Evolutionary conservation across 37 sponge, comb jelly and placozoan species (phyloP).

Genomic region (Agelas oroides): DNA sequence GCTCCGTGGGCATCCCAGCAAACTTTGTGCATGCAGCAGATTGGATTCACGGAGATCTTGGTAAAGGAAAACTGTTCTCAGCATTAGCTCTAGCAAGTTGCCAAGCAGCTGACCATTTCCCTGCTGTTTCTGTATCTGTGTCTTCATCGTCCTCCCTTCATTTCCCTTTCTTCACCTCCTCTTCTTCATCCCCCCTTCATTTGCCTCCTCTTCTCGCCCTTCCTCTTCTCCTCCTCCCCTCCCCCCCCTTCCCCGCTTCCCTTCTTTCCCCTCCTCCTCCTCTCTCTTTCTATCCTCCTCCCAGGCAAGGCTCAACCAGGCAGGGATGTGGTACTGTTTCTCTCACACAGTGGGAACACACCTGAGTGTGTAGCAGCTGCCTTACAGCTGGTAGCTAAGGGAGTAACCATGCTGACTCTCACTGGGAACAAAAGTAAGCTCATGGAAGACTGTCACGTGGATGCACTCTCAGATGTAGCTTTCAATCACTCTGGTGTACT

Average conservation of each 20-base stretch:
- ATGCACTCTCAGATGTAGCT: too few species aligned
- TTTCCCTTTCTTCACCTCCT: too few species aligned
- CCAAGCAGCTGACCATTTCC: too few species aligned
- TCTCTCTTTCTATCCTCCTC: not conserved
- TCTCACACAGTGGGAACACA: constrained; percentile 87
- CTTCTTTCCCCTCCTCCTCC: not conserved
- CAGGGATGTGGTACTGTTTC: constrained; percentile 71
- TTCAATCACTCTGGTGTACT: too few species aligned
- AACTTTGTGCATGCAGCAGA: constrained; percentile 82
- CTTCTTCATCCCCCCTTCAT: too few species aligned
- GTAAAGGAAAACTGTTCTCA: constrained; percentile 51
- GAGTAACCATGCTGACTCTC: constrained; percentile 40
- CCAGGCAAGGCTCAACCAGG: constrained; percentile 67
- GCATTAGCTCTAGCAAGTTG: too few species aligned
- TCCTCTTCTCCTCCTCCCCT: too few species aligned
- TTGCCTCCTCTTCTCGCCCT: too few species aligned
- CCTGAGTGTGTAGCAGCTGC: constrained; percentile 74
- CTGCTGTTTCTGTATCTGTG: too few species aligned
- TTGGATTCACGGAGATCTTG: constrained; percentile 87
- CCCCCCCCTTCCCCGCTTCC: too few species aligned
- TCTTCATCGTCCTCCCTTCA: too few species aligned
- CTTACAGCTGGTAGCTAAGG: constrained; percentile 34
- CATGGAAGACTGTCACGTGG: too few species aligned
- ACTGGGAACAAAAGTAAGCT: constrained; percentile 52
- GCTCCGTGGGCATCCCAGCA: constrained; percentile 72